Evolutionary conservation across 2,113 vertebrate species (phyloP).

Genomic region (Sander lucioperca): DNA sequence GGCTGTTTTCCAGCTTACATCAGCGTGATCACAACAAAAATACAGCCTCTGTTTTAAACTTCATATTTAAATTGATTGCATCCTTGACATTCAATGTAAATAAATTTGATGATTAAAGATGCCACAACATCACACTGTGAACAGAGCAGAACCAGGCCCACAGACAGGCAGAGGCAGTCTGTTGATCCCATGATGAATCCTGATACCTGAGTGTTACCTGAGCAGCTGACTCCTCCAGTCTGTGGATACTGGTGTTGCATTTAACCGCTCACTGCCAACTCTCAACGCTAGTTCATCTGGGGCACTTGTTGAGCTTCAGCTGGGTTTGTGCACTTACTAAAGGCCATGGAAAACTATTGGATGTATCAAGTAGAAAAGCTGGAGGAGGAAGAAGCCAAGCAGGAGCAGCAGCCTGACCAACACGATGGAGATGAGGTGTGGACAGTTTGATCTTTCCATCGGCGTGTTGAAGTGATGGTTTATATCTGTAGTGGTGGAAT

Average conservation of each 20-base stretch:
- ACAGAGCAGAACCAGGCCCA: neutral
- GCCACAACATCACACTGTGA: neutral
- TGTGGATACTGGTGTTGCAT: neutral
- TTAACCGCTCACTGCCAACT: neutral
- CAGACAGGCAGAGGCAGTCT: neutral
- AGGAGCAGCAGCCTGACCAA: constrained; percentile 7
- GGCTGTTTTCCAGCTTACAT: constrained; percentile 14
- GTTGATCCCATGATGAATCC: constrained; percentile 71
- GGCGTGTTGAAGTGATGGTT: neutral
- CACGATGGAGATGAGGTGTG: constrained; percentile 78
- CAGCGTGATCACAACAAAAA: neutral
- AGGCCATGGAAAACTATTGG: constrained; percentile 96
- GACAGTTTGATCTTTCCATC: neutral
- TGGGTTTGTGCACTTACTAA: neutral
- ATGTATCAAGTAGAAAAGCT: constrained; percentile 88
- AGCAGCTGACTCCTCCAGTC: constrained; percentile 29
- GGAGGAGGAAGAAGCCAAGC: constrained; percentile 66
- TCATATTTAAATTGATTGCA: neutral
- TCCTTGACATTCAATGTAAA: neutral
- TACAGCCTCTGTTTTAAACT: neutral
- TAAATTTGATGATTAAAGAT: neutral
- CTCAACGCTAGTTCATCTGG: neutral
- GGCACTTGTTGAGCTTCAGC: neutral
- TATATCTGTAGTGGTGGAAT: neutral
- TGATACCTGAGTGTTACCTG: constrained; percentile 66